These are phyloP conservation scores for Gallinago media DNA, from an alignment of 2,113 vertebrate genomes.

Conservation along the genomic window DNA sequence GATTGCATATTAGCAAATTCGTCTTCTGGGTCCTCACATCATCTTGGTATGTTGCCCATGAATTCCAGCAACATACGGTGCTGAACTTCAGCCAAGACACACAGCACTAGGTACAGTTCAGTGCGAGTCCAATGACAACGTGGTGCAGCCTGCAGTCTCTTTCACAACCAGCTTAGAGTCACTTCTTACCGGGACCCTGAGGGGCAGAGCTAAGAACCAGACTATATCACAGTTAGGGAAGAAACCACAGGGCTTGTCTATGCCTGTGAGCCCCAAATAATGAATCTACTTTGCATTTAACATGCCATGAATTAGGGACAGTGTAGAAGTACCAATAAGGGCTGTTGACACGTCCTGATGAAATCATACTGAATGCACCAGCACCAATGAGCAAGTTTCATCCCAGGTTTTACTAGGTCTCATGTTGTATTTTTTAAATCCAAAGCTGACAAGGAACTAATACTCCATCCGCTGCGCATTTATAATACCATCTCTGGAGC, in stretches of 20 bases:
- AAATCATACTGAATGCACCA: background rate
- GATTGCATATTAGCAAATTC: background rate
- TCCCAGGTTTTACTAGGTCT: background rate
- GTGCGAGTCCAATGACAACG: background rate
- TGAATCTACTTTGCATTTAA: background rate
- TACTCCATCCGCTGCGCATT: background rate
- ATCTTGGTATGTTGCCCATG: background rate
- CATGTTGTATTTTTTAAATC: background rate
- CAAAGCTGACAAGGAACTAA: constrained; percentile 27
- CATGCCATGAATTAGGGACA: background rate
- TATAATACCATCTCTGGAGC: background rate
- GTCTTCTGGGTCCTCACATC: background rate
- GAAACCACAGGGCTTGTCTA: background rate
- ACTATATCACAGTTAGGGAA: background rate
- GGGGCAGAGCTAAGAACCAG: background rate
- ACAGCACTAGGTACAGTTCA: background rate
- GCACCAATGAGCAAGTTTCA: background rate
- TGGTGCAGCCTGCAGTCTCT: background rate
- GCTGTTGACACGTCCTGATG: background rate
- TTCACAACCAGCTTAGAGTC: background rate
- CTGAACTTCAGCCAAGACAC: background rate
- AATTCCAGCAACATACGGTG: background rate
- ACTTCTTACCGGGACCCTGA: background rate
- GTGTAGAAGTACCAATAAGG: background rate
- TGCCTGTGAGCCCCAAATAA: background rate